Evolutionary conservation across 1,140 invertebrate species (phyloP), one percentile per base, ranked within the genome.

Genomic region (Brachionus calyciflorus): DNA sequence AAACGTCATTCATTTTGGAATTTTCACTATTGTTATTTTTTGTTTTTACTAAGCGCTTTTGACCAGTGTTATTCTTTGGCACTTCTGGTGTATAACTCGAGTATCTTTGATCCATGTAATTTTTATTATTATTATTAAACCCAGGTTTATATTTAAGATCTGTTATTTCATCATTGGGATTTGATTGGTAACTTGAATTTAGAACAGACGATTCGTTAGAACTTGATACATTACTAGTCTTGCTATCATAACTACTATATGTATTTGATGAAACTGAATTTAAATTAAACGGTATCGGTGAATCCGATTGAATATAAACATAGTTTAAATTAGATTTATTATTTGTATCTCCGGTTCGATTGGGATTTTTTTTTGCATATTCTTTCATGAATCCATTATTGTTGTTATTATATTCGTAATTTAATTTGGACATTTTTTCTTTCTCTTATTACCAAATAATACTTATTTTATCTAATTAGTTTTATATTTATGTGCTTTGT

Each of bases 361-460:
- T 63, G 30, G 28, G 2, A 17, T 44, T 65, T 65, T 9, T 14
- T 7, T 44, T 19, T 3, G 41, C 44, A 14, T 44, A 14, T 14
- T 46, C 40, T 17, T 17, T 28, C 28, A 44, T 24, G 60, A n/a
- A 65, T 7, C 55, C 55, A 41, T 60, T 60, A 7, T n/a, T n/a
- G n/a, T n/a, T n/a, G n/a, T n/a, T n/a, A n/a, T 37, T 65, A 65
- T 7, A 46, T 9, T 65, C 60, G 41, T 44, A 65, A 21, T 21
- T 41, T 12, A 65, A 65, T 65, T 65, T 65, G 40, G 60, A 65
- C 60, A 65, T 65, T 41, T 46, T 65, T n/a, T n/a, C n/a, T n/a
- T n/a, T n/a, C n/a, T n/a, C n/a, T n/a, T n/a, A n/a, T n/a, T n/a
- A n/a, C n/a, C n/a, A n/a, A n/a, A n/a, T n/a, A n/a, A n/a, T n/a